These are phyloP conservation scores for Lepidurus arcticus DNA, from an alignment of 1,140 invertebrate species.

Conservation along the genomic window DNA sequence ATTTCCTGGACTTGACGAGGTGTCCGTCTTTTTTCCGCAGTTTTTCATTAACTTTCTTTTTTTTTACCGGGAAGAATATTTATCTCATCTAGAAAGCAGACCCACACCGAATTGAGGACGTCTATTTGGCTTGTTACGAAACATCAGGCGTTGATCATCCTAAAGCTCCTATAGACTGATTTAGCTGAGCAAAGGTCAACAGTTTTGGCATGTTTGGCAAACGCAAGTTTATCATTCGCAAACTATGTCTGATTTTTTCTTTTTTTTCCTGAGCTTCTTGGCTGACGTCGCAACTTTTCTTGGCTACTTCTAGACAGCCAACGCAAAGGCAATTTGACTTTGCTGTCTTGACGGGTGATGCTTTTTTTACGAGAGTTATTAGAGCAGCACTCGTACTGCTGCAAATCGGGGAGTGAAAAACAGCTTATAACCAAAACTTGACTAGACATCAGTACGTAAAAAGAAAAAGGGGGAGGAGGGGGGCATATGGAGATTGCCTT, in stretches of 20 bases:
- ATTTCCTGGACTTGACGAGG: neutral
- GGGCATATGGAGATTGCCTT: no score
- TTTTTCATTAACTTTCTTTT: neutral
- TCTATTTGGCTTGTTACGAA: neutral
- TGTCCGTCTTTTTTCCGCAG: neutral
- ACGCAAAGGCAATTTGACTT: neutral
- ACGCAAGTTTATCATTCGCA: slow-evolving; percentile 11
- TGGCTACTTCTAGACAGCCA: neutral
- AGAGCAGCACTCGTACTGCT: neutral
- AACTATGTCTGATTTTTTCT: neutral
- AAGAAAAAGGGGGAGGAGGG: no score
- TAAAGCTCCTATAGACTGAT: neutral
- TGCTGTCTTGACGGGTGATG: neutral
- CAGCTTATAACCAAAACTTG: neutral
- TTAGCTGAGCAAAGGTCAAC: neutral
- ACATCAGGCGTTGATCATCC: slow-evolving; percentile 6
- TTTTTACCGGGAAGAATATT: neutral
- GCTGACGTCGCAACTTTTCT: slow-evolving; percentile 9
- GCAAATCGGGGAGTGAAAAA: neutral
- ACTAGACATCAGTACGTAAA: no score
- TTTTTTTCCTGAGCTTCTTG: neutral
- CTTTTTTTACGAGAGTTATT: slow-evolving; percentile 1
- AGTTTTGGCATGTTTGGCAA: slow-evolving; percentile 12
- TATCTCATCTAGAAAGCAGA: neutral
- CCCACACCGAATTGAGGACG: neutral